Evolutionary conservation across 2,113 vertebrate genomes (phyloP), one percentile per base, ranked within the genome.

Genomic region (Pseudonaja textilis): DNA sequence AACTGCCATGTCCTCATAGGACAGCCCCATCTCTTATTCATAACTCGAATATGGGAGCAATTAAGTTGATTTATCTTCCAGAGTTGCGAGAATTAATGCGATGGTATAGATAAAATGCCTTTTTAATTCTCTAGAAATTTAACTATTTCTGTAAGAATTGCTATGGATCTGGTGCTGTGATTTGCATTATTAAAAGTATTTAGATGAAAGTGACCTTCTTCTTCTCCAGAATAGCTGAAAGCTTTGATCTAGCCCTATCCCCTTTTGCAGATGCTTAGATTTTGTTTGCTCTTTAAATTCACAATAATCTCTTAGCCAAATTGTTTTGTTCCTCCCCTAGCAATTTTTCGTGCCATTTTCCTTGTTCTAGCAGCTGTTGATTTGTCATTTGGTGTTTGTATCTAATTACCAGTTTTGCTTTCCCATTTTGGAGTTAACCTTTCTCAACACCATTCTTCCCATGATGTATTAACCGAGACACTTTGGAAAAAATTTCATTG

Each of bases 361-460:
- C 89, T 95, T 93, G 42, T 93, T 94, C 52, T 95, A 91, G 88
- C 94, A 96, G 91, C 95, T 96, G 93, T 94, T 94, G 95, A 93
- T 95, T 88, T 94, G 93, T 90, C 92, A 69, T 94, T 87, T 93
- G 91, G 93, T 92, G 90, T 20, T 92, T 85, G 39, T n/a, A 93
- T 74, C 90, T 94, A 96, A 96, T 91, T 94, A 96, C 95, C 94
- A 93, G n/a, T 81, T 89, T 86, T 81, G 23, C 54, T 89, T 57
- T 86, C 64, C 14, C 47, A 29, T 85, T 88, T 90, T 89, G 69
- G 39, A 91, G 90, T 90, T 93, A 91, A 61, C 25, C 87, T 93
- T 57, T n/a, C 39, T 92, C 57, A 57, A 42, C 85, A 23, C 42
- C 11, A 88, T 93, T 90, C 45, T 88, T 92, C 92, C 96, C 93